Evolutionary conservation across 2,797 vertebrate genomes (phyloP), one percentile per base, ranked within the genome.

Genomic region (Etheostoma nigrum): DNA sequence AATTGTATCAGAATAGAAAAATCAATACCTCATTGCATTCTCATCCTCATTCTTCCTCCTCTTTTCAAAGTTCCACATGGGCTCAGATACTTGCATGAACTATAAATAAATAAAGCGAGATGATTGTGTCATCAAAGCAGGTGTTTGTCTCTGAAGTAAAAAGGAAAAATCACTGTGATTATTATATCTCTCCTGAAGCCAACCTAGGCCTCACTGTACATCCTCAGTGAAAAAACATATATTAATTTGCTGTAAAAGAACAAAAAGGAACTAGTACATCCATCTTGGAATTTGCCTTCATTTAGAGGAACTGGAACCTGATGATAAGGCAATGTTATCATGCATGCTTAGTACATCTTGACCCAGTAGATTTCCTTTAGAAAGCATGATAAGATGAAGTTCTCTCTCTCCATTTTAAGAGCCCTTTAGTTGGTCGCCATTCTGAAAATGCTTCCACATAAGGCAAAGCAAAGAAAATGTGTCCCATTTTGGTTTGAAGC

Each of bases 351-450:
- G 70, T 42, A 72, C 61, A 74, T 87, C 72, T 77, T 69, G 61
- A 82, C 78, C 65, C 62, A 70, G 72, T 44, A n/a, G 69, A 73
- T 81, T 83, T 81, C 57, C 57, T 74, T 58, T 53, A 40, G 48
- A 63, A 75, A 67, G 53, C 63, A 61, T 51, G 70, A 81, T 74
- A 60, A 79, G 58, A 87, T 71, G 69, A 92, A 87, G 83, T 89
- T 89, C 71, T 74, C 65, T 72, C 69, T 87, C 90, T 92, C 91
- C 91, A 92, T 93, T 93, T 92, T 91, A 86, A 91, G 78, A 90
- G 81, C 82, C 53, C 67, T 85, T 83, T 58, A 81, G 77, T 80
- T 72, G 67, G 79, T 86, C 84, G 81, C 89, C 88, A 90, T 91
- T 93, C 91, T 85, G 81, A 78, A 88, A 87, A 78, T 65, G 61